Conservation (phyloP, 2,113 vertebrate genomes). For the human region GRCh38 chr18:43433001-43433500, state of each 20-base stretch:
- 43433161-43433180: background rate
- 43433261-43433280: background rate
- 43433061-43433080: background rate
- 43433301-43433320: background rate
- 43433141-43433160: background rate
- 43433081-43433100: background rate
- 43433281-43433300: background rate
- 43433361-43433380: background rate
- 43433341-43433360: background rate
- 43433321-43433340: background rate
- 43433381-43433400: constrained; percentile 10
- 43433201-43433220: background rate
- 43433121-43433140: background rate
- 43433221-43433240: constrained; percentile 5
- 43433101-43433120: background rate
- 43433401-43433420: background rate
- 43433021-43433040: background rate
- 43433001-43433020: background rate
- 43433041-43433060: background rate
- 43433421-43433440: background rate
- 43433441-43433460: background rate
- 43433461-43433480: background rate
- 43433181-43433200: constrained; percentile 25
- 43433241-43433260: background rate
- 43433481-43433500: background rate